A percentile compares a stretch with the other conserved stretches of the same genome.
Evolutionary conservation across 1,140 invertebrate species (phyloP).

Genomic region (Bathynomus jamesi): DNA sequence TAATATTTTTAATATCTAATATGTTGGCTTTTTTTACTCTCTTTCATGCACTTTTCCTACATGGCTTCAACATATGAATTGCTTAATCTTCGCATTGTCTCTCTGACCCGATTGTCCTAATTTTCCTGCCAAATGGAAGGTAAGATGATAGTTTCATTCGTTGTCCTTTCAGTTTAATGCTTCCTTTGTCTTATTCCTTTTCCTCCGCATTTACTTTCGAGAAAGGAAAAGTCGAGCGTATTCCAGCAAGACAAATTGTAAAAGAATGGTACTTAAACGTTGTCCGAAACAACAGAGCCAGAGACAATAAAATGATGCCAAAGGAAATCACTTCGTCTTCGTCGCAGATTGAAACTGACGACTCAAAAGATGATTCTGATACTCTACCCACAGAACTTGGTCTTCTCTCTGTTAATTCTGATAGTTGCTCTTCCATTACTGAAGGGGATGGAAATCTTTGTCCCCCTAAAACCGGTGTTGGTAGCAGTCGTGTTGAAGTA

Average conservation of each 20-base stretch:
- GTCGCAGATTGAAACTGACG: neutral
- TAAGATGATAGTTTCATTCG: neutral
- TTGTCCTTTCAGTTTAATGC: neutral
- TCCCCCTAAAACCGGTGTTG: too few species aligned
- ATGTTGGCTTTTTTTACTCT: too few species aligned
- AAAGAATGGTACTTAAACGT: neutral
- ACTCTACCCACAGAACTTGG: neutral
- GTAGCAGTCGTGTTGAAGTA: too few species aligned
- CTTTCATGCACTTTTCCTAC: too few species aligned
- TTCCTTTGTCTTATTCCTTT: neutral
- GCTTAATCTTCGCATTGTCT: too few species aligned
- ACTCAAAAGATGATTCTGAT: neutral
- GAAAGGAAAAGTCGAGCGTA: neutral
- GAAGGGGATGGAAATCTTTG: too few species aligned
- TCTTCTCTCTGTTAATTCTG: too few species aligned
- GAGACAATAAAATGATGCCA: neutral
- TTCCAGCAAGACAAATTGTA: neutral
- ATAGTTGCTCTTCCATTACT: too few species aligned
- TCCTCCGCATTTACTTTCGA: neutral
- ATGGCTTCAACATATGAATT: too few species aligned
- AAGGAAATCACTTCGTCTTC: too few species aligned
- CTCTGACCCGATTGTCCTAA: too few species aligned
- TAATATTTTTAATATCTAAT: too few species aligned
- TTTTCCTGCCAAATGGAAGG: neutral
- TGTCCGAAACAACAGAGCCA: neutral